Conservation (phyloP, 2,113 vertebrate genomes). For the Brachyhypopomus gauderio region DNA sequence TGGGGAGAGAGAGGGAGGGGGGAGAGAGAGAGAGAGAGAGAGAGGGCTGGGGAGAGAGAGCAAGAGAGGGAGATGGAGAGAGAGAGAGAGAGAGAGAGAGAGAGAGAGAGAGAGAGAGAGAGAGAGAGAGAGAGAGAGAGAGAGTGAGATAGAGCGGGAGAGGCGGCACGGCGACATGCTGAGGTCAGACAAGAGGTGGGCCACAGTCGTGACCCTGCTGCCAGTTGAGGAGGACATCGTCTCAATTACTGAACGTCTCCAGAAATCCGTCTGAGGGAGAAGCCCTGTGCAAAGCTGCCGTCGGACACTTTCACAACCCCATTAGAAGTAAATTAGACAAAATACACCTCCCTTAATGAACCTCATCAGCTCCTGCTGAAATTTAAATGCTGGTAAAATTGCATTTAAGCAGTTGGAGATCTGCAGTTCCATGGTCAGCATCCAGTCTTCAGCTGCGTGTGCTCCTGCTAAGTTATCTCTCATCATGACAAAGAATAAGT, state of each 20-base stretch:
- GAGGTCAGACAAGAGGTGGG: conserved; percentile 50
- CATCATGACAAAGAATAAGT: neutral
- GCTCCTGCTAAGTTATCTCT: neutral
- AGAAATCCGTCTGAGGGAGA: conserved; percentile 32
- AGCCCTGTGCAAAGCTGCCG: conserved; percentile 21
- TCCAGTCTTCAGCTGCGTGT: neutral
- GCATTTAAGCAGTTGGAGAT: neutral
- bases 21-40: neutral
- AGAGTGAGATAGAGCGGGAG: conserved; percentile 5
- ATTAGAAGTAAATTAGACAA: conserved; percentile 8
- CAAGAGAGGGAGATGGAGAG: neutral
- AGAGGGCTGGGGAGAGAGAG: conserved; percentile 26
- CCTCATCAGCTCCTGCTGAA: neutral
- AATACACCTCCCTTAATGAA: conserved; percentile 18
- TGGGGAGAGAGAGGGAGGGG: too few relatives aligned
- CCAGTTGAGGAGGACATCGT: conserved; percentile 48
- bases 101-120: too few relatives aligned
- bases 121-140: neutral
- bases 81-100: conserved; percentile 14
- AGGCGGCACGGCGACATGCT: conserved; percentile 37
- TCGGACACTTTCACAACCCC: conserved; percentile 21
- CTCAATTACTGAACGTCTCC: conserved; percentile 57
- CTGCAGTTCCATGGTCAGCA: neutral
- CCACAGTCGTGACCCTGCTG: conserved; percentile 42
- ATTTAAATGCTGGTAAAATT: conserved; percentile 15